Evolutionary conservation across 64 coral and sea anemone species (phyloP).

Genomic region (Montipora foliosa): DNA sequence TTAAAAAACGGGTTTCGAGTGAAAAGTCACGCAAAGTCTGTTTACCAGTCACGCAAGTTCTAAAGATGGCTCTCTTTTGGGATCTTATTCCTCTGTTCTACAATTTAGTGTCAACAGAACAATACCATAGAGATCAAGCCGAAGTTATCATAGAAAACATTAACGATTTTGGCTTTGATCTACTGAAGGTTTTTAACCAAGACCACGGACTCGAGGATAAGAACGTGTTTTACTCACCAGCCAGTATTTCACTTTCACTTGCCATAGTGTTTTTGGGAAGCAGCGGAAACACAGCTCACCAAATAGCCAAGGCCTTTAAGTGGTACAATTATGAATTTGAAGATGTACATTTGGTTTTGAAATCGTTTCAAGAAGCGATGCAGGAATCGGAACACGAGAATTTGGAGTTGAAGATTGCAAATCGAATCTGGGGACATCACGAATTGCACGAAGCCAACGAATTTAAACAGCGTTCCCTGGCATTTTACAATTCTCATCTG

Average conservation of each 20-base stretch:
- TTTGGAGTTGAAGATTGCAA: conserved; percentile 74
- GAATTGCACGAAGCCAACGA: conserved; percentile 52
- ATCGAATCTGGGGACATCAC: conserved; percentile 85
- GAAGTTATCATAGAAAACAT: conserved; percentile 19
- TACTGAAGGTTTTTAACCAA: conserved; percentile 57
- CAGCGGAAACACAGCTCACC: conserved; percentile 62
- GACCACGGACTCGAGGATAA: conserved; percentile 29
- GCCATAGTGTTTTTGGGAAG: conserved; percentile 84
- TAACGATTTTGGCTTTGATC: conserved; percentile 78
- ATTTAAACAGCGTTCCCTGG: conserved; percentile 39
- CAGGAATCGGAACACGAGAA: conserved; percentile 45
- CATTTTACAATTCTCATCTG: conserved; percentile 74
- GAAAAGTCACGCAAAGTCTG: too few species aligned
- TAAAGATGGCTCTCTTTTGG: background rate
- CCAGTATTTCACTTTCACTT: conserved; percentile 75
- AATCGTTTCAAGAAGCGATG: conserved; percentile 76
- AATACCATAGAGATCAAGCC: background rate
- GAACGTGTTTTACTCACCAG: conserved; percentile 88
- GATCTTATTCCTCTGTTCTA: background rate
- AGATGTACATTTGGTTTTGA: conserved; percentile 79
- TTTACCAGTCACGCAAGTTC: background rate
- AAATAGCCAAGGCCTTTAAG: conserved; percentile 78
- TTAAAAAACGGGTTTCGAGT: too few species aligned
- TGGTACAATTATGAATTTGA: conserved; percentile 63
- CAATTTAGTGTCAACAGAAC: background rate